Evolutionary conservation across 2,113 vertebrate species (phyloP).

Genomic region (Ornithorhynchus anatinus): DNA sequence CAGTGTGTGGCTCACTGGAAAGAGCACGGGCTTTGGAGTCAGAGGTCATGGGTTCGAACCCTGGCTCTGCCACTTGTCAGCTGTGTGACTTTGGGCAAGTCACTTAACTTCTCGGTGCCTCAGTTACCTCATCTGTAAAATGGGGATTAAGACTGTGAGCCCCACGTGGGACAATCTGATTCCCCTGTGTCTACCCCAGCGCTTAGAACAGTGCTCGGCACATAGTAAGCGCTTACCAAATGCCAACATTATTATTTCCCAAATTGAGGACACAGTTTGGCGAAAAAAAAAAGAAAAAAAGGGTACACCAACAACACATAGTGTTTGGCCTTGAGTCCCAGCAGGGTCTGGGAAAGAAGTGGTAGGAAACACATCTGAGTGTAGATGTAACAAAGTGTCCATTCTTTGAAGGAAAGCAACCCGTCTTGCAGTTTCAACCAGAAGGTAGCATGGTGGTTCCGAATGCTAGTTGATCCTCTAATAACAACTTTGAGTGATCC

Average conservation of each 20-base stretch:
- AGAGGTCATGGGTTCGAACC: no score
- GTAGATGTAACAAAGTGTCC: constrained; percentile 47
- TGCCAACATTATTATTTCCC: constrained; percentile 56
- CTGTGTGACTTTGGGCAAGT: no score
- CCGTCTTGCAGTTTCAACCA: constrained; percentile 45
- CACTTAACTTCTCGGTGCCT: no score
- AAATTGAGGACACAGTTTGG: constrained; percentile 23
- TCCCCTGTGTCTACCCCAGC: no score
- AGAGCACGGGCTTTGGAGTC: no score
- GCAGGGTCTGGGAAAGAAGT: constrained; percentile 43
- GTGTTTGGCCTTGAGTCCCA: constrained; percentile 55
- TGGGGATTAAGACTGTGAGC: no score
- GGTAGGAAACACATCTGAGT: constrained; percentile 35
- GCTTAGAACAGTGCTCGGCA: no score
- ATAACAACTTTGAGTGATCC: constrained; percentile 57
- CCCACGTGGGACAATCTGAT: no score
- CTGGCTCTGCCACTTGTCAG: no score
- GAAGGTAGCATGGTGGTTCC: constrained; percentile 24
- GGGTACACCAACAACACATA: constrained; percentile 24
- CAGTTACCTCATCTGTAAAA: no score
- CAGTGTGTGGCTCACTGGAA: no score
- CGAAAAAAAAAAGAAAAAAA: constrained; percentile 7
- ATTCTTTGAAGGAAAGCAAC: constrained; percentile 56
- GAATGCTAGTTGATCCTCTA: constrained; percentile 47
- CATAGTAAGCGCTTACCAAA: no score